phyloP scores from a whole-genome alignment of 2,888 invertebrate species.

The Thera britannica region DNA sequence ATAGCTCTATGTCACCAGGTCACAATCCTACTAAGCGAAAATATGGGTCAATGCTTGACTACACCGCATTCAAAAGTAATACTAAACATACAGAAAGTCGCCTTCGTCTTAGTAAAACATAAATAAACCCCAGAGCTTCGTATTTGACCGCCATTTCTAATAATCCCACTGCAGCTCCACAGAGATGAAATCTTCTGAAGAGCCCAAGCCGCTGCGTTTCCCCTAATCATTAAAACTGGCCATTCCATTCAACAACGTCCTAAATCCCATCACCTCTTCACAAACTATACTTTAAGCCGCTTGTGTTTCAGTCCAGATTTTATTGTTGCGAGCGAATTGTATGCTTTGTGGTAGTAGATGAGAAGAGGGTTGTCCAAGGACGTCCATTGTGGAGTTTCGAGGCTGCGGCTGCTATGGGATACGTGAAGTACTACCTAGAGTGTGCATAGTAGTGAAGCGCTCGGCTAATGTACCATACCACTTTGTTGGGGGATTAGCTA shows the following conservation, averaged over 20 bases:
- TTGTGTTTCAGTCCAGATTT: slow-evolving; percentile 46
- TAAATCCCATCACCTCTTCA: slow-evolving; percentile 18
- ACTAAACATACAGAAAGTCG: background rate
- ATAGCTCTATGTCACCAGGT: no score
- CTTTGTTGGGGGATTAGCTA: slow-evolving; percentile 30
- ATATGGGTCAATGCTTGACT: no score
- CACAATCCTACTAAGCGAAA: background rate
- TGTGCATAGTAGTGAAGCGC: slow-evolving; percentile 13
- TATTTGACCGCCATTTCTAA: slow-evolving; percentile 31
- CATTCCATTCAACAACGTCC: slow-evolving; percentile 32
- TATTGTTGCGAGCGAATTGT: slow-evolving; percentile 28
- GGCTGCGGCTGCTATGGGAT: slow-evolving; percentile 48
- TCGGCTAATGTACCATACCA: slow-evolving; percentile 7
- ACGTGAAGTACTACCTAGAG: slow-evolving; percentile 22
- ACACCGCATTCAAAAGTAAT: background rate
- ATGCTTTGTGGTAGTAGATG: slow-evolving; percentile 45
- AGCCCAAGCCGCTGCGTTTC: slow-evolving; percentile 49
- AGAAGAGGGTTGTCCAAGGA: slow-evolving; percentile 77
- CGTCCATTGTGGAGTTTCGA: slow-evolving; percentile 70
- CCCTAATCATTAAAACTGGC: slow-evolving; percentile 57
- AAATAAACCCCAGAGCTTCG: slow-evolving; percentile 3
- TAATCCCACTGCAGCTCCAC: slow-evolving; percentile 40
- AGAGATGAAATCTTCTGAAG: slow-evolving; percentile 50
- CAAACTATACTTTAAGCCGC: slow-evolving; percentile 39
- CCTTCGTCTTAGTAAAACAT: slow-evolving; percentile 3